These are phyloP conservation scores for Lasioglossum morio DNA, from an alignment of 2,888 invertebrate species.

Conservation along the genomic window DNA sequence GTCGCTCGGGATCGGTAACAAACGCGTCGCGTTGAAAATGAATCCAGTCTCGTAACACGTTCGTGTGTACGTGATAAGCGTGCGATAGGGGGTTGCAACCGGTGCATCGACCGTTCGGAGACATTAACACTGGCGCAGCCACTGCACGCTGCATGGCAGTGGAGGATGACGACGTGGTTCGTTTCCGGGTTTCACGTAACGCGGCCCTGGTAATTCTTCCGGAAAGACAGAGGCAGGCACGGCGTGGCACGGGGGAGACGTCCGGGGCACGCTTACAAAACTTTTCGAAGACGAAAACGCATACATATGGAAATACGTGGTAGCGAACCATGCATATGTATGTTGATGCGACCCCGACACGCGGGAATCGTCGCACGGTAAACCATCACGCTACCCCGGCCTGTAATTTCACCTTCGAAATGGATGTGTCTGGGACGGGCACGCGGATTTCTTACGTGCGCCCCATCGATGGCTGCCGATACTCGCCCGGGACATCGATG, in stretches of 20 bases:
- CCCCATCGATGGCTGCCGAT: slow-evolving; percentile 59
- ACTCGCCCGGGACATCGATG: slow-evolving; percentile 42
- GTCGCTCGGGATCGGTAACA: background rate
- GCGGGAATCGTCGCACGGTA: slow-evolving; percentile 38
- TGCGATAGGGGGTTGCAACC: slow-evolving; percentile 5
- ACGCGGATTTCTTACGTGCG: slow-evolving; percentile 61
- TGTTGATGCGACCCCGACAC: slow-evolving; percentile 17
- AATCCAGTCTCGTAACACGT: background rate
- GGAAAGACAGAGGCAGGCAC: slow-evolving; percentile 62
- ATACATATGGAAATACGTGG: slow-evolving; percentile 54
- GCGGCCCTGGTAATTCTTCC: slow-evolving; percentile 51
- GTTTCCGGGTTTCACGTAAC: slow-evolving; percentile 36
- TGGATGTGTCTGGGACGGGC: slow-evolving; percentile 57
- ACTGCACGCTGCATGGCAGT: slow-evolving; percentile 20
- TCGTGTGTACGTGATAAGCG: slow-evolving; percentile 4
- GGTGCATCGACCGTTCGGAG: slow-evolving; percentile 28
- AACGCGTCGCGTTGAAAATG: background rate
- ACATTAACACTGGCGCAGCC: slow-evolving; percentile 55
- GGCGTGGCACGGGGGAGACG: slow-evolving; percentile 61
- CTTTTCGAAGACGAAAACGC: slow-evolving; percentile 58
- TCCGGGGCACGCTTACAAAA: slow-evolving; percentile 23
- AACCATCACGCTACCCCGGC: slow-evolving; percentile 56
- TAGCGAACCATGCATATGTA: slow-evolving; percentile 40
- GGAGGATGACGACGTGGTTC: slow-evolving; percentile 23
- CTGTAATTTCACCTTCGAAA: slow-evolving; percentile 64